Base-by-base conservation (phyloP, 2,113 vertebrate species). In the Dromas ardeola region DNA sequence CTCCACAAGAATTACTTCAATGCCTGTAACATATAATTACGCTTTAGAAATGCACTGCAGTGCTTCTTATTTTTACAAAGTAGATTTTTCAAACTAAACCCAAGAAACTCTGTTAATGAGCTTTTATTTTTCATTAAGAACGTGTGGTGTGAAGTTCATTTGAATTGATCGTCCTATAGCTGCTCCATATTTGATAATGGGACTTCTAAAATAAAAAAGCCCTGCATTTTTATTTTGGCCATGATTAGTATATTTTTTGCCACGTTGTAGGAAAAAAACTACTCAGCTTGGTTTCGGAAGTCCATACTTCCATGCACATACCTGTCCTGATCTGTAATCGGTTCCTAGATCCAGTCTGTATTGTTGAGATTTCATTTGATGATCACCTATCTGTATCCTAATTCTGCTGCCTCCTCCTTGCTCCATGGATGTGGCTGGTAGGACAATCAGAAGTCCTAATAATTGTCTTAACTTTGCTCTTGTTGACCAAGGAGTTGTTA, bases 81-180 rank as follows among this genome's bases (percentile, higher is more conserved):
- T 14, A 71, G 55, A 20, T 81, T 89, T 94, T 97, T 91, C 65
- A 67, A 93, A 47, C 47, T 47, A 86, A 94, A 83, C 43, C 13
- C 34, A 74, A 79, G 86, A 83, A 84, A 40, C 42, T 50, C 59
- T 25, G 53, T 88, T 90, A 94, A 66, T 47, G 65, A 71, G 34
- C 52, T 27, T 95, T 89, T 78, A n/a, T 91, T 94, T 88, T 94
- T 96, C 56, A 36, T 77, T 90, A 80, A 52, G 34, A 90, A 19
- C 4, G 38, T 34, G 43, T 47, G 12, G 42, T 81, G 21, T 84
- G 40, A 67, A 83, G 47, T 84, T 77, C 5, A 45, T 72, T 90
- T 86, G 71, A 92, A 79, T 18, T 22, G 32, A 53, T 43, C 82
- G 26, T 50, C 16, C 11, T 88, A 3, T 40, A 76, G 34, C 32